Base-by-base conservation (phyloP, 2,113 vertebrate species). In the Apteryx owenii region DNA sequence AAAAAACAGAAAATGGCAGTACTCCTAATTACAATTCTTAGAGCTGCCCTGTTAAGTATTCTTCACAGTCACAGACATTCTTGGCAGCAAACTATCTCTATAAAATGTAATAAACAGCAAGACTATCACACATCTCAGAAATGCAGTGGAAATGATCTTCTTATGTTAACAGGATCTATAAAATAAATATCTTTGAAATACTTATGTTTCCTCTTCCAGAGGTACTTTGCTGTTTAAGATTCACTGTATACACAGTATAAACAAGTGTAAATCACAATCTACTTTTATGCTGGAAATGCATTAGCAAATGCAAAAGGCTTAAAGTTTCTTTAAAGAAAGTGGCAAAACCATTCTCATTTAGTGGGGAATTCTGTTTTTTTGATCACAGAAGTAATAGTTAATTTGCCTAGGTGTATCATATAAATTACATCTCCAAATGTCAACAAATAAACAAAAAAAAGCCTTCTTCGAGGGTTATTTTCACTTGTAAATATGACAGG, bases 401-500 rank as follows among this genome's bases (percentile, higher is more conserved):
- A 46, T 42, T 81, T 87, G 33, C 23, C 86, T 16, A 85, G 85
- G 73, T 28, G 40, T 16, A 70, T 62, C 44, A 18, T 48, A 64
- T 38, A 77, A 76, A 33, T 58, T 56, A 21, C 21, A 65, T 36
- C 64, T 6, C 11, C 21, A 83, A 94, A 51, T 7, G 5, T 42
- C 56, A 65, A 20, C 10, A 38, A 46, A 50, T 3, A 51, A 60
- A 38, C 10, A 80, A 26, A 72, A 91, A 56, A 2, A 40, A 62
- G 72, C 7, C 21, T 75, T 65, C 44, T 50, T 60, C 10, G 3
- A 15, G 44, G 14, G n/a, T 72, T 81, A 51, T 78, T 83, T 93
- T 89, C 16, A 89, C 48, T 85, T 88, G 61, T 60, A 76, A 83
- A 81, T 16, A 91, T 25, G 66, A 71, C 71, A 93, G 95, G 61